A percentile compares a stretch with the other conserved stretches of the same genome.
These are phyloP conservation scores for Heliconius eleuchia DNA, from an alignment of 1,140 invertebrate genomes.

Conservation along the genomic window DNA sequence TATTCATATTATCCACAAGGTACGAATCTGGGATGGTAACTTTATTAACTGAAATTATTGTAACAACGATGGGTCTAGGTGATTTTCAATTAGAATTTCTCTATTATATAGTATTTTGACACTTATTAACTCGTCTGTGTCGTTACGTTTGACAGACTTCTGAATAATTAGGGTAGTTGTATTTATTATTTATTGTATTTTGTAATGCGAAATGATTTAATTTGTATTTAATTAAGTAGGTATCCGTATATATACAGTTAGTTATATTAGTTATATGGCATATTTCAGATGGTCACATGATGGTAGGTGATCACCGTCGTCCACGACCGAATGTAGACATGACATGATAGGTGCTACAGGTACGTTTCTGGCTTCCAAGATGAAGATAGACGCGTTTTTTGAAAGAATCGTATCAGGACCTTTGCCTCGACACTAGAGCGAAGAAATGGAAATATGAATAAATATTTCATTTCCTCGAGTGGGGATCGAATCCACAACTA, in stretches of 20 bases:
- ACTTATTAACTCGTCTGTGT: neutral
- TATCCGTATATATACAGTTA: neutral
- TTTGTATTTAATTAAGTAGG: neutral
- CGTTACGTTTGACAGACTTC: neutral
- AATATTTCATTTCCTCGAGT: too few relatives aligned
- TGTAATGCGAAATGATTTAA: neutral
- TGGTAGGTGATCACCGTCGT: too few relatives aligned
- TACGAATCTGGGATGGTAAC: conserved; percentile 35
- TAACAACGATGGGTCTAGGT: conserved; percentile 19
- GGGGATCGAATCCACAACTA: too few relatives aligned
- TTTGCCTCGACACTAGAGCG: too few relatives aligned
- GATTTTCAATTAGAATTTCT: conserved; percentile 16
- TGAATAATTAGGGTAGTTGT: neutral
- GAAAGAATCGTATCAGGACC: too few relatives aligned
- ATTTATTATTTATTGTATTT: neutral
- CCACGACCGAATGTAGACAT: too few relatives aligned
- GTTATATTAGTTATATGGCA: too few relatives aligned
- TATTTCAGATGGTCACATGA: too few relatives aligned
- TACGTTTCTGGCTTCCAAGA: too few relatives aligned
- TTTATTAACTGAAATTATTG: conserved; percentile 27
- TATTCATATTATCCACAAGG: conserved; percentile 49
- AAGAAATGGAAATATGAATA: too few relatives aligned
- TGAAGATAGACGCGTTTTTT: too few relatives aligned
- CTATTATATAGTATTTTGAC: neutral
- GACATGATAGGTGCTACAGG: too few relatives aligned